Base-by-base conservation (phyloP, 2,797 vertebrate species). In the Triplophysa yarkandensis region DNA sequence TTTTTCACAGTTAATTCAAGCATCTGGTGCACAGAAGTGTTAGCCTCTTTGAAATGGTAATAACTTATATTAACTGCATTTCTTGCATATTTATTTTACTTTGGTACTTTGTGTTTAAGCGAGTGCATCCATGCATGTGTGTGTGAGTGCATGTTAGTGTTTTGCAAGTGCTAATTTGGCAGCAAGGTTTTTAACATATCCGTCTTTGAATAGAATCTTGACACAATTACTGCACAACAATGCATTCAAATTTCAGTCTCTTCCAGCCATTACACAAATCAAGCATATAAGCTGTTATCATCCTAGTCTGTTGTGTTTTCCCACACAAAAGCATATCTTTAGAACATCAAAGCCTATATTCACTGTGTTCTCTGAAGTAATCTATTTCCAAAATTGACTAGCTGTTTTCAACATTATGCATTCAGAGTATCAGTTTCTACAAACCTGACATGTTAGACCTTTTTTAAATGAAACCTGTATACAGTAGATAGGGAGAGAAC, bases 261-360 rank as follows among this genome's bases (percentile, higher is more conserved):
- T 28, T 55, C 14, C 25, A 55, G 54, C 27, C 54, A 57, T 57
- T 57, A 57, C 54, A 57, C 27, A 57, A 57, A 57, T 57, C 25
- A 57, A 57, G 25, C 27, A 30, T 57, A 28, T 27, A 30, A 57
- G 23, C 44, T 8, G n/a, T 11, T 41, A 28, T 60, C 41, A 43
- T 46, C n/a, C 19, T 44, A 23, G 11, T 13, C 5, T 44, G 28
- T 14, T 32, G 17, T 0, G 17, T 57, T 43, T 28, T 23, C 50
- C 13, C 50, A 57, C 23, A 6, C 4, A 2, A 27, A 54, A 54
- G 23, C 25, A 25, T 16, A n/a, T 30, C 27, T 57, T 57, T 30
- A 28, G 27, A 57, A 30, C 25, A 57, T 28, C 25, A 57, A 30
- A 57, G 27, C 13, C 14, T 14, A n/a, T n/a, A 9, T 57, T 32